Conservation (phyloP, 1,140 invertebrate genomes). For the Drosophila leontia region DNA sequence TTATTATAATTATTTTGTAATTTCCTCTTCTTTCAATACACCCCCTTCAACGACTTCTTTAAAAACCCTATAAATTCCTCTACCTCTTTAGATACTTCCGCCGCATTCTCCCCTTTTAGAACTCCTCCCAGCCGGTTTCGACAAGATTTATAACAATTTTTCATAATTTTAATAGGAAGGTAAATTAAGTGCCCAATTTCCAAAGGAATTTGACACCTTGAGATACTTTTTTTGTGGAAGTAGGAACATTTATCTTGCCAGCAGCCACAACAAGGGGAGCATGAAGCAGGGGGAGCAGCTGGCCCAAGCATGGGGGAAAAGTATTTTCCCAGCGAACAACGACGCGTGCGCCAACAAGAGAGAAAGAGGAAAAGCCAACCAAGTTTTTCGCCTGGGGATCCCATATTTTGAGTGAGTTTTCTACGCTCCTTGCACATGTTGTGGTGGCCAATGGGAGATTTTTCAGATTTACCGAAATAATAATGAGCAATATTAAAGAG, state of each 20-base stretch:
- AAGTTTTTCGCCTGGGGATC: conserved; percentile 16
- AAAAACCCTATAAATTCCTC: not conserved
- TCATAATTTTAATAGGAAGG: conserved; percentile 67
- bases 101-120: not conserved
- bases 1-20: not conserved
- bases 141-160: conserved; percentile 61
- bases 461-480: conserved; percentile 25
- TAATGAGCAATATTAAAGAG: conserved; percentile 30
- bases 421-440: not conserved
- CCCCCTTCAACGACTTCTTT: not conserved
- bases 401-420: conserved; percentile 21
- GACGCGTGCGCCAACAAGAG: conserved; percentile 53
- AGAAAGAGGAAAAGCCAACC: conserved; percentile 15
- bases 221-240: conserved; percentile 18
- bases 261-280: conserved; percentile 29
- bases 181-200: conserved; percentile 79
- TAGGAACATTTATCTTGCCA: conserved; percentile 55
- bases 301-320: conserved; percentile 21
- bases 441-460: conserved; percentile 38
- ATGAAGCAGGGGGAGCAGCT: conserved; percentile 8
- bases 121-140: conserved; percentile 12
- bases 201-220: conserved; percentile 66
- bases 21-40: not conserved
- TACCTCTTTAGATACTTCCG: not conserved
- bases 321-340: conserved; percentile 36